Evolutionary conservation across 2,113 vertebrate genomes (phyloP).

Genomic region (Scophthalmus maximus): DNA sequence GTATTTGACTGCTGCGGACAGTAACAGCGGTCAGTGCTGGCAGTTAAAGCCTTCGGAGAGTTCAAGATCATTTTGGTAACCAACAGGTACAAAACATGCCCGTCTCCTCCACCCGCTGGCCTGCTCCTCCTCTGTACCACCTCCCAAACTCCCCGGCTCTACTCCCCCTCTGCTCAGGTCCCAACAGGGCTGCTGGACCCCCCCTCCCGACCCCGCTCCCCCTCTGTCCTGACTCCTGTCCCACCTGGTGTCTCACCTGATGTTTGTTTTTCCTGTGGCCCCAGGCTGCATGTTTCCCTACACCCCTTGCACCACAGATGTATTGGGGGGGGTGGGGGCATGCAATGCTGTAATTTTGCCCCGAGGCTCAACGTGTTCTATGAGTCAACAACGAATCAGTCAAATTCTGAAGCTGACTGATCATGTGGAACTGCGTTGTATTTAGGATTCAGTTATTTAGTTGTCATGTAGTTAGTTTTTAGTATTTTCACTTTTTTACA

Average conservation of each 20-base stretch:
- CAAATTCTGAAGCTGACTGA: constrained; percentile 2
- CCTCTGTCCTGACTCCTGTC: constrained; percentile 52
- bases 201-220: constrained; percentile 30
- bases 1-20: constrained; percentile 95
- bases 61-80: constrained; percentile 94
- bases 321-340: constrained; percentile 40
- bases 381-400: constrained; percentile 7
- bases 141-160: constrained; percentile 29
- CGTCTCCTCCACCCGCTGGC: constrained; percentile 70
- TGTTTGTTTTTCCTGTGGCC: constrained; percentile 59
- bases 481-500: no score
- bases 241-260: constrained; percentile 63
- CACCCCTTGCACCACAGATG: constrained; percentile 34
- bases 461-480: no score
- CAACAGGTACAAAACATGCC: constrained; percentile 90
- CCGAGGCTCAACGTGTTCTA: constrained; percentile 5
- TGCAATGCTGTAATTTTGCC: constrained; percentile 32
- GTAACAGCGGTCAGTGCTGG: constrained; percentile 93
- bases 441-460: background rate
- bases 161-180: constrained; percentile 55
- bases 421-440: constrained; percentile 24
- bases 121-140: constrained; percentile 69
- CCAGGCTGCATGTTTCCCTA: constrained; percentile 66
- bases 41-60: constrained; percentile 96
- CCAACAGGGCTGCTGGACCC: constrained; percentile 67